These are phyloP conservation scores for Anabas testudineus DNA, from an alignment of 2,797 vertebrate genomes.

Conservation along the genomic window DNA sequence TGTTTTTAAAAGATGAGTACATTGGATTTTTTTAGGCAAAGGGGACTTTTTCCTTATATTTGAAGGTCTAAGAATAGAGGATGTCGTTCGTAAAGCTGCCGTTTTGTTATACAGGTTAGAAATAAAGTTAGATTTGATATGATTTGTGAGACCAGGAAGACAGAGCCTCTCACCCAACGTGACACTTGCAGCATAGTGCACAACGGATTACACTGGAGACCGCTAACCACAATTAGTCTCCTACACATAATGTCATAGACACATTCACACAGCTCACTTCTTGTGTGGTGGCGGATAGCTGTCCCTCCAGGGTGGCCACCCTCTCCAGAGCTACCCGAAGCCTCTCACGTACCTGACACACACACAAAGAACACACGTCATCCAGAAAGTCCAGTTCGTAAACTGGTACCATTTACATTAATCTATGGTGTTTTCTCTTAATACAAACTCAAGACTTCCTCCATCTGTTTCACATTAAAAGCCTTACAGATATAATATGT, in stretches of 20 bases:
- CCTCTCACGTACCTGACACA: constrained; percentile 91
- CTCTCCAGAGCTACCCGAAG: constrained; percentile 93
- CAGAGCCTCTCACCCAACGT: constrained; percentile 21
- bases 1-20: constrained; percentile 24
- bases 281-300: constrained; percentile 89
- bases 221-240: constrained; percentile 24
- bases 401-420: background rate
- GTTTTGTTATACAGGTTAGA: no score
- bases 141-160: constrained; percentile 16
- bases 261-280: constrained; percentile 84
- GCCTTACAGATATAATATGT: constrained; percentile 3
- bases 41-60: background rate
- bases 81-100: no score
- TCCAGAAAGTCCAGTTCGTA: background rate
- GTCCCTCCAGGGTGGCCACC: constrained; percentile 92
- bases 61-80: no score
- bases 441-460: constrained; percentile 1
- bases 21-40: background rate
- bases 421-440: background rate
- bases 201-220: constrained; percentile 43
- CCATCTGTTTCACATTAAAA: constrained; percentile 29
- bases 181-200: constrained; percentile 31
- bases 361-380: constrained; percentile 11
- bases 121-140: no score
- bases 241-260: background rate